Conservation (phyloP, 2,888 invertebrate genomes). For the Thera britannica region DNA sequence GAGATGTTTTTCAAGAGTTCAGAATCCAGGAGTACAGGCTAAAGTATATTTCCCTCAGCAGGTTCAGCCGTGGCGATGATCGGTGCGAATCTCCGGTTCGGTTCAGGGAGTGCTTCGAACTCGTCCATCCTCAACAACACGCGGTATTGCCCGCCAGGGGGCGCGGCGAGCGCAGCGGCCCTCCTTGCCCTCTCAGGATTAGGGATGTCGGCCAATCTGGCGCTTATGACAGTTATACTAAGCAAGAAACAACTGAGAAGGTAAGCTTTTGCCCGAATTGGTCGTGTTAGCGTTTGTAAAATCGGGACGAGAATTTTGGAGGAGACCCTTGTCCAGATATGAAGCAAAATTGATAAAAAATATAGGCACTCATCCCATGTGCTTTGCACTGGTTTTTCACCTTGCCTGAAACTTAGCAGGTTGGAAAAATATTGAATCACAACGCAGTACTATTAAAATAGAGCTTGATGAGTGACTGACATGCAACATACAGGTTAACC, state of each 20-base stretch:
- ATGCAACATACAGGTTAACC: no score
- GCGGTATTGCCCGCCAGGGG: slow-evolving; percentile 92
- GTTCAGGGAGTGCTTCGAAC: slow-evolving; percentile 87
- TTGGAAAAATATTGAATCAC: no score
- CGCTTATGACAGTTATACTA: slow-evolving; percentile 92
- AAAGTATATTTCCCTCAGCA: slow-evolving; percentile 52
- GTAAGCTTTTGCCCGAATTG: slow-evolving; percentile 69
- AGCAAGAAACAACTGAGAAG: slow-evolving; percentile 91
- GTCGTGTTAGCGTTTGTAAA: no score
- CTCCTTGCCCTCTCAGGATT: slow-evolving; percentile 90
- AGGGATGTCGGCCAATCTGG: slow-evolving; percentile 92
- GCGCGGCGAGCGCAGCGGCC: slow-evolving; percentile 91
- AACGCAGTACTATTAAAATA: no score
- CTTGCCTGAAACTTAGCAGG: no score
- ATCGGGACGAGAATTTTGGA: no score
- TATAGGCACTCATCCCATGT: no score
- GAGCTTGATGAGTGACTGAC: no score
- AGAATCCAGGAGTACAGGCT: neutral
- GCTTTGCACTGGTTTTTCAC: no score
- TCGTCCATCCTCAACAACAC: slow-evolving; percentile 88
- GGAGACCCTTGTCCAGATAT: no score
- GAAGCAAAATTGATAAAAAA: no score
- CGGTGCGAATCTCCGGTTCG: slow-evolving; percentile 90
- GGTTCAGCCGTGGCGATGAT: slow-evolving; percentile 92
- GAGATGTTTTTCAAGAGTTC: no score